These are phyloP conservation scores for Calameuta idolon DNA, from an alignment of 2,888 invertebrate genomes.

Conservation along the genomic window DNA sequence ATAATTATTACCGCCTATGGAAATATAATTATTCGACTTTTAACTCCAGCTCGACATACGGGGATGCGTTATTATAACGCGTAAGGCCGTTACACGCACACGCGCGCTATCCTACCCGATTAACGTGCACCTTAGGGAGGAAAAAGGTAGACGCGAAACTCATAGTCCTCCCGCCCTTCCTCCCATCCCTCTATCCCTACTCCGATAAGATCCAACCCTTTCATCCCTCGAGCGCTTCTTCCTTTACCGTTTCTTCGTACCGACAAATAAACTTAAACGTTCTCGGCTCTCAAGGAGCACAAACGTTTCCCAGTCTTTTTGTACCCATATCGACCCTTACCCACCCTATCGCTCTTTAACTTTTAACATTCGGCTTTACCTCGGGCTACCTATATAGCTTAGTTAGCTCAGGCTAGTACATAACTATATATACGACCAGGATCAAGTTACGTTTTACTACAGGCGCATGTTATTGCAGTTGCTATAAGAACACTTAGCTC, in stretches of 20 bases:
- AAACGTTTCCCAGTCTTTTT: background rate
- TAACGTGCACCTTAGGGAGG: background rate
- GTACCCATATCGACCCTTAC: background rate
- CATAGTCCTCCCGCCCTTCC: background rate
- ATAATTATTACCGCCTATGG: slow-evolving; percentile 46
- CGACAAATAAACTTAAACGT: background rate
- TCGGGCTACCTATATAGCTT: background rate
- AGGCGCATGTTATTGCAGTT: background rate
- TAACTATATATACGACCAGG: background rate
- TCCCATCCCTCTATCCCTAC: background rate
- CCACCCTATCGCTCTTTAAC: background rate
- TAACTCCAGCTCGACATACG: slow-evolving; percentile 18
- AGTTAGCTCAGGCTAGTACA: background rate
- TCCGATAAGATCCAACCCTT: background rate
- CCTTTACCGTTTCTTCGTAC: background rate
- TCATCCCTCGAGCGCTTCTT: background rate
- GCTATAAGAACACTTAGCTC: background rate
- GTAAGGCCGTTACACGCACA: slow-evolving; percentile 50
- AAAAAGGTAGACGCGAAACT: background rate
- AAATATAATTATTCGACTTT: slow-evolving; percentile 40
- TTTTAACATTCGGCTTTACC: background rate
- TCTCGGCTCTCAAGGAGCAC: background rate
- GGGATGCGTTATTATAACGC: slow-evolving; percentile 30
- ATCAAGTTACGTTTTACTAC: background rate
- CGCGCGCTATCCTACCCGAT: slow-evolving; percentile 41